Base-by-base conservation (phyloP, 2,113 vertebrate species). In the Cathartes aura region DNA sequence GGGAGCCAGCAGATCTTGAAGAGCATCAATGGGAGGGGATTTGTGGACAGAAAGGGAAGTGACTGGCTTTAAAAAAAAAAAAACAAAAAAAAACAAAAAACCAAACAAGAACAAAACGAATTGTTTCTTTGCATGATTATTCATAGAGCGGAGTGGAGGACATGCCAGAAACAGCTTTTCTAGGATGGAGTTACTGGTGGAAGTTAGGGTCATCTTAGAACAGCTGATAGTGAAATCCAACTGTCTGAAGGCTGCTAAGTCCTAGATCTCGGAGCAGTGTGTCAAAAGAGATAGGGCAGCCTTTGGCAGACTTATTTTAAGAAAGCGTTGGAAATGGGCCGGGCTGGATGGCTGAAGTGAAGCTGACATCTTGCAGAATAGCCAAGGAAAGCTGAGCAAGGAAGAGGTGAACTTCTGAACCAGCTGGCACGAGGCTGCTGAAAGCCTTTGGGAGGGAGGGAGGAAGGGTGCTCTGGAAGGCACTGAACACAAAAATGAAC, bases 361-460 rank as follows among this genome's bases (percentile, higher is more conserved):
- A 83, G 71, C 67, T 91, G 89, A 17, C 45, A 12, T 71, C 79
- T 66, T 90, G 75, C 63, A 82, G 74, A 82, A 27, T 2, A 70
- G 67, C 56, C 15, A 38, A 85, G 27, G 75, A 76, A 70, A 67
- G 67, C 63, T 84, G 62, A 79, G 36, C 18, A 24, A 68, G 43
- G 59, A 42, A 40, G 68, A 71, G 59, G 42, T 56, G 85, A 82
- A 81, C 15, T 43, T 53, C 30, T 76, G 75, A 53, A 60, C 48
- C 59, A n/a, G 13, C 34, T 3, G 18, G 8, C 9, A 29, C 0
- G 1, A 82, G 72, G 40, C 36, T 63, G 19, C 18, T 43, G 60
- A 27, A 83, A 80, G 66, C 43, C n/a, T 66, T 71, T 50, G 60
- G 0, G 14, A 56, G 67, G 42, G 55, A 62, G 24, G 9, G 20